A percentile compares a stretch with the other conserved stretches of the same genome.
Conservation (phyloP, 2,888 invertebrate genomes). For the Drosophila algonquin region DNA sequence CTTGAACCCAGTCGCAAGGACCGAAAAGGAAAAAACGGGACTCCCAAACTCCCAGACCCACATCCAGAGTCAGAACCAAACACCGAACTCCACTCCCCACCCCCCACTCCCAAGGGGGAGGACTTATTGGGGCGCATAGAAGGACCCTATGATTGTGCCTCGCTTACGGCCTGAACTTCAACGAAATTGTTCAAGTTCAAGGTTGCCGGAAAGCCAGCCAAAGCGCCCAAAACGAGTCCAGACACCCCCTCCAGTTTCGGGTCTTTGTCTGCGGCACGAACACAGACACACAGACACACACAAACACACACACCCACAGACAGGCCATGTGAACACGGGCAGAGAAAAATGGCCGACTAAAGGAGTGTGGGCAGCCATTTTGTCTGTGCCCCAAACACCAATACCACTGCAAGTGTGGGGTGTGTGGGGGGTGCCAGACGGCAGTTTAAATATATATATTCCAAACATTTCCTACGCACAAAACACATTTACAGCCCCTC, state of each 20-base stretch:
- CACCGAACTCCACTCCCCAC: neutral
- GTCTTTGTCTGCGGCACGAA: slow-evolving; percentile 48
- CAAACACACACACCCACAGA: slow-evolving; percentile 25
- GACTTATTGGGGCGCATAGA: neutral
- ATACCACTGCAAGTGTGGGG: slow-evolving; percentile 28
- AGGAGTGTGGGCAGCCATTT: slow-evolving; percentile 65
- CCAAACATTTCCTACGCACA: slow-evolving; percentile 68
- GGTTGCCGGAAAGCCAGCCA: slow-evolving; percentile 75
- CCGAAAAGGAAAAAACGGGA: slow-evolving; percentile 33
- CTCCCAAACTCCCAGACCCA: slow-evolving; percentile 34
- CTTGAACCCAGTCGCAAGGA: slow-evolving; percentile 56
- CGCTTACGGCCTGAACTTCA: slow-evolving; percentile 64
- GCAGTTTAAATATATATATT: slow-evolving; percentile 21
- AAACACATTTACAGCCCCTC: slow-evolving; percentile 8
- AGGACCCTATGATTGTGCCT: slow-evolving; percentile 32
- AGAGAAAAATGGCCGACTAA: slow-evolving; percentile 54
- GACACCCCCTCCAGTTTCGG: slow-evolving; percentile 34
- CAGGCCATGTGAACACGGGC: slow-evolving; percentile 16
- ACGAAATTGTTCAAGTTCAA: slow-evolving; percentile 82
- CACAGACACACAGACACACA: slow-evolving; percentile 39
- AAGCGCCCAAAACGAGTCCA: slow-evolving; percentile 32
- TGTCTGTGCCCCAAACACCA: slow-evolving; percentile 53
- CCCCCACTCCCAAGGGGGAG: neutral
- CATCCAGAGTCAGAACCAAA: neutral
- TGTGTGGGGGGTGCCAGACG: slow-evolving; percentile 20